Percentiles rank a stretch among this genome's conserved stretches.
These are phyloP conservation scores for Rhombomys opimus DNA, from an alignment of 2,113 vertebrate genomes.

Conservation along the genomic window DNA sequence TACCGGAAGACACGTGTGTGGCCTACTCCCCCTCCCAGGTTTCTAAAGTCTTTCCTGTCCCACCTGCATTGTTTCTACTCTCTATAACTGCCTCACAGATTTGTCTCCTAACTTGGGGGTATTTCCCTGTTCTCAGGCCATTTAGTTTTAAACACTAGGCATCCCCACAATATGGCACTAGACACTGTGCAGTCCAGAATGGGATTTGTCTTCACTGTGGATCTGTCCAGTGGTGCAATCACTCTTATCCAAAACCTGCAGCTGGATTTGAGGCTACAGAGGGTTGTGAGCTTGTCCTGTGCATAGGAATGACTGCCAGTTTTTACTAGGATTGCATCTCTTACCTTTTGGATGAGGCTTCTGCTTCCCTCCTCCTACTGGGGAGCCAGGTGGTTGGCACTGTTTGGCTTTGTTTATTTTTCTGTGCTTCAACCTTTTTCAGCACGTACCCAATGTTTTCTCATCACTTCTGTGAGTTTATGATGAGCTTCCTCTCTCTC, in stretches of 20 bases:
- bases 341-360: background rate
- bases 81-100: background rate
- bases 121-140: background rate
- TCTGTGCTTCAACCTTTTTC: background rate
- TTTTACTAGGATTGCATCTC: background rate
- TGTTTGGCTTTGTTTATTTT: background rate
- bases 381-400: background rate
- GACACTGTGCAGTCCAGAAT: background rate
- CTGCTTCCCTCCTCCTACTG: background rate
- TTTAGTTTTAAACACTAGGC: background rate
- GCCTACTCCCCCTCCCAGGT: too few species aligned
- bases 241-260: background rate
- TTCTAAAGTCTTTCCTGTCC: too few species aligned
- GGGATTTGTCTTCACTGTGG: background rate
- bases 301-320: background rate
- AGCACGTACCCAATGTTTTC: background rate
- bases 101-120: background rate
- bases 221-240: too few species aligned
- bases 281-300: background rate
- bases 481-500: background rate
- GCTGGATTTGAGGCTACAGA: background rate
- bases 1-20: background rate
- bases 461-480: background rate
- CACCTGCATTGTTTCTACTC: accelerated
- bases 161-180: background rate